These are phyloP conservation scores for Petrocephalus microphthalmus DNA, from an alignment of 2,113 vertebrate genomes.

Conservation along the genomic window DNA sequence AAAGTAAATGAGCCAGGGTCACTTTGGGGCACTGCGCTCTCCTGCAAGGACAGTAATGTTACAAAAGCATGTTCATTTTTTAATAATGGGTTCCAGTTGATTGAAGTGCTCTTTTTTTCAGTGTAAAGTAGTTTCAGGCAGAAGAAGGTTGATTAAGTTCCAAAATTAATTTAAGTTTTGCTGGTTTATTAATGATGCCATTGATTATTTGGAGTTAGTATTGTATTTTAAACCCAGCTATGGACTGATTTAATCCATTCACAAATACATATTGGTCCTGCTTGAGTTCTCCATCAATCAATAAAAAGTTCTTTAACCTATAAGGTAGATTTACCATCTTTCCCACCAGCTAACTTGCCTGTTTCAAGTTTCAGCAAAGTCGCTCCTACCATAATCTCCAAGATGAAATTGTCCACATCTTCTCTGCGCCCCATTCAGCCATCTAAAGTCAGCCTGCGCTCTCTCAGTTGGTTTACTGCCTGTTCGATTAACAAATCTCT, in stretches of 20 bases:
- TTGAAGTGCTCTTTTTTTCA: background rate
- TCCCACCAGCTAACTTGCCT: background rate
- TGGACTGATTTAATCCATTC: background rate
- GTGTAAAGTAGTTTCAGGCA: background rate
- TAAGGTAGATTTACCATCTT: background rate
- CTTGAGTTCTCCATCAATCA: background rate
- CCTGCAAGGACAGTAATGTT: background rate
- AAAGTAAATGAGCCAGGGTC: slow-evolving; percentile 19
- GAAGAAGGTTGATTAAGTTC: slow-evolving; percentile 4
- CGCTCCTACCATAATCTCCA: background rate
- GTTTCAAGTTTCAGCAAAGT: background rate
- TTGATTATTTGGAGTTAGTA: background rate
- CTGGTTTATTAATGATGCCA: background rate
- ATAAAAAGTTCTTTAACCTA: background rate
- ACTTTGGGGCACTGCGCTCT: background rate
- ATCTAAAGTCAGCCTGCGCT: background rate
- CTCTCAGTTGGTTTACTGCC: background rate
- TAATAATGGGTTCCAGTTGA: slow-evolving; percentile 16
- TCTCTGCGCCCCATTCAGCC: background rate
- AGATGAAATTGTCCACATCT: background rate
- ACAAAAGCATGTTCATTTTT: slow-evolving; percentile 1
- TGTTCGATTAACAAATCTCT: background rate
- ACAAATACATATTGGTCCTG: background rate
- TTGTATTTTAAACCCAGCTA: background rate
- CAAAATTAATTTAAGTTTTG: slow-evolving; percentile 1